Base-by-base conservation (phyloP, 1,140 invertebrate genomes). In the Rhyzopertha dominica region DNA sequence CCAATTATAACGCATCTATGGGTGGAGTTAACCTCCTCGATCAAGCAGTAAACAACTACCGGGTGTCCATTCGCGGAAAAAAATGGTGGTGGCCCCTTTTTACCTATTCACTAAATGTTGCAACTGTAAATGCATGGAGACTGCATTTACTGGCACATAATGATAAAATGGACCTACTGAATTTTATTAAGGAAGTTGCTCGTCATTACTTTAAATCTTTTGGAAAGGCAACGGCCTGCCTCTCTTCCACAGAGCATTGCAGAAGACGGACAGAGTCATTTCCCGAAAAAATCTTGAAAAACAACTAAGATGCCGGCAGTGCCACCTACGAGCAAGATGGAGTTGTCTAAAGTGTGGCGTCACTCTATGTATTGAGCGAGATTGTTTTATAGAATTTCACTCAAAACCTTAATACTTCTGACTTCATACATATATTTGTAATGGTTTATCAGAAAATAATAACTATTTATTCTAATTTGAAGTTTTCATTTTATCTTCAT, bases 61-160 rank as follows among this genome's bases (percentile, higher is more conserved):
- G 51, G 24, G 47, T 52, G 9, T 10, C 23, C n/a, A 54, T 59
- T 23, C 43, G 35, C 10, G 45, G 43, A 12, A 56, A 54, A 35
- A 58, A 58, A 41, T 58, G 54, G 47, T 54, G 46, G 30, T 54
- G 47, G 36, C 36, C 45, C 20, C 25, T 40, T 24, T 46, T 40
- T 31, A 46, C 44, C 10, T 10, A 40, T 13, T 13, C 17, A 19
- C 7, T 40, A 22, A 40, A 38, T 12, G 18, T 36, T 5, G 7
- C n/a, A 18, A 12, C 23, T 7, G 34, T 36, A 8, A 36, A 36
- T 12, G 18, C 34, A 9, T 36, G 0, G 34, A 36, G 34, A 12
- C 16, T 36, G 18, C 9, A 36, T 35, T 46, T 42, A 22, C 23
- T 43, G 13, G 41, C 46, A 20, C 49, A 56, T 34, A 22, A 45